Evolutionary conservation across 2,113 vertebrate species (phyloP).

Genomic region (Corvus hawaiiensis): DNA sequence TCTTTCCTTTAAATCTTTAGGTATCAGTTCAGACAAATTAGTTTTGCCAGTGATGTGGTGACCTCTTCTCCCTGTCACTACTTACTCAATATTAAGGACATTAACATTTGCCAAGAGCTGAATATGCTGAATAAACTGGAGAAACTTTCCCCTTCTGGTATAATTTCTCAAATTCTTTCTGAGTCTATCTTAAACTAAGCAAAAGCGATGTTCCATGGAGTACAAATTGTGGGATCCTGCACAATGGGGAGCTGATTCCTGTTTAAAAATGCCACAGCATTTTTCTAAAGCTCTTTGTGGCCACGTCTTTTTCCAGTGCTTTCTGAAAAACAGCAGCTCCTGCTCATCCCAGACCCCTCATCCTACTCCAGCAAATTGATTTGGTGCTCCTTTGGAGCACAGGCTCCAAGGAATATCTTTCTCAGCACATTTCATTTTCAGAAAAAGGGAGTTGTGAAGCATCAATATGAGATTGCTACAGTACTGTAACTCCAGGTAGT

Average conservation of each 20-base stretch:
- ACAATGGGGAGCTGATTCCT: neutral
- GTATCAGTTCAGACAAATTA: constrained; percentile 5
- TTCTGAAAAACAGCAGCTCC: neutral
- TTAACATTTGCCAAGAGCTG: neutral
- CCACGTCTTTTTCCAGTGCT: neutral
- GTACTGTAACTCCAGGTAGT: neutral
- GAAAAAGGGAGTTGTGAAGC: neutral
- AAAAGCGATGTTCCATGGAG: neutral
- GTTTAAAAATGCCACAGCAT: neutral
- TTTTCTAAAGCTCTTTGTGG: neutral
- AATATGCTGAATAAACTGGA: neutral
- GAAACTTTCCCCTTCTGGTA: neutral
- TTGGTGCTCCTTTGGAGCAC: neutral
- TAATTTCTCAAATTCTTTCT: neutral
- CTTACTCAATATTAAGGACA: neutral
- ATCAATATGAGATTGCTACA: neutral
- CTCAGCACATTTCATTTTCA: neutral
- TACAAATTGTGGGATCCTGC: neutral
- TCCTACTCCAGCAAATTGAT: neutral
- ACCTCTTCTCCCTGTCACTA: neutral
- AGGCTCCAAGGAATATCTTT: neutral
- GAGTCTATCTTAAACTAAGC: neutral
- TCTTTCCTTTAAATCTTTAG: neutral
- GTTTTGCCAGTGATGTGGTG: neutral
- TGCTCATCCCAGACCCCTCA: neutral